These are phyloP conservation scores for Phenacoccus solenopsis DNA, from an alignment of 1,140 invertebrate species.

Conservation along the genomic window DNA sequence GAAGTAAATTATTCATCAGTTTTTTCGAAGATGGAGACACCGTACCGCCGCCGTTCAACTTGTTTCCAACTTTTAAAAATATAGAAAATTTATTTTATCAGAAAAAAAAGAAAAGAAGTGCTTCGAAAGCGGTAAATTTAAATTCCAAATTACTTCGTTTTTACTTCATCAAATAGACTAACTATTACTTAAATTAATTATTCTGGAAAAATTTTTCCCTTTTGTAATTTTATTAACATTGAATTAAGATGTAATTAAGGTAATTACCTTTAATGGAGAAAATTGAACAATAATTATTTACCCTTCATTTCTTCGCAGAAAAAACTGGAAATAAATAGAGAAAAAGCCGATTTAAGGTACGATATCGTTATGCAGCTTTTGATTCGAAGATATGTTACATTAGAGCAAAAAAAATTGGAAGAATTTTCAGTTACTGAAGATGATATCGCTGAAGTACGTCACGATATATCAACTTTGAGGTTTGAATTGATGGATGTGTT, in stretches of 20 bases:
- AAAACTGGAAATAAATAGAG: slow-evolving; percentile 31
- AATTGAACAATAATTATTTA: too few relatives aligned
- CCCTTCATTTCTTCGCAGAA: neutral
- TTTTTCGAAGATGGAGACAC: slow-evolving; percentile 79
- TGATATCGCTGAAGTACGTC: slow-evolving; percentile 90
- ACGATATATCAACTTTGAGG: slow-evolving; percentile 75
- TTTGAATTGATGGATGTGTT: slow-evolving; percentile 84
- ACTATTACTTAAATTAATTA: too few relatives aligned
- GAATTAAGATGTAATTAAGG: too few relatives aligned
- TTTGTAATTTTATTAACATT: too few relatives aligned
- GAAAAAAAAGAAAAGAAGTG: neutral
- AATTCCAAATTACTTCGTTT: neutral
- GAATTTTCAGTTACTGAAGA: slow-evolving; percentile 83
- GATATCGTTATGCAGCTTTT: slow-evolving; percentile 64
- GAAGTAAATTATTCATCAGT: slow-evolving; percentile 82
- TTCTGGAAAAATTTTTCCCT: neutral
- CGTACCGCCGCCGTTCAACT: slow-evolving; percentile 76
- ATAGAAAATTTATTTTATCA: slow-evolving; percentile 31
- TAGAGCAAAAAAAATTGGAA: slow-evolving; percentile 67
- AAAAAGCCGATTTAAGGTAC: slow-evolving; percentile 51
- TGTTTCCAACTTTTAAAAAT: slow-evolving; percentile 61
- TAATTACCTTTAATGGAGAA: too few relatives aligned
- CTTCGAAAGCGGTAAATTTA: slow-evolving; percentile 1
- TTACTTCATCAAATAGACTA: neutral
- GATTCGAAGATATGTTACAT: slow-evolving; percentile 66